Evolutionary conservation across 2,888 invertebrate species (phyloP), one percentile per base, ranked within the genome.

Genomic region (Heptascelio sp.): DNA sequence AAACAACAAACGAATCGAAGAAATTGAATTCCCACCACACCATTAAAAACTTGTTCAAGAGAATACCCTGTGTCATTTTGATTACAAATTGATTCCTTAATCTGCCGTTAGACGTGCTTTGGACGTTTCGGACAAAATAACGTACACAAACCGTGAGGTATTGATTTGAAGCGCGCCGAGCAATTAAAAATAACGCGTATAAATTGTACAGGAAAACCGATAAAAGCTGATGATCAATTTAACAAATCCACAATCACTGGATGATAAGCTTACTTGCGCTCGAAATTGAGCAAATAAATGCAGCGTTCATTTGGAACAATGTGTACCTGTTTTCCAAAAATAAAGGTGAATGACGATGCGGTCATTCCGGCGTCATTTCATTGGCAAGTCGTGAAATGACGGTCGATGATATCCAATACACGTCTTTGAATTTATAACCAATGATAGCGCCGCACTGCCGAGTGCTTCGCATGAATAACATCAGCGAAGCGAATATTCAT

Each of bases 401-500:
- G n/a, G n/a, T n/a, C n/a, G n/a, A n/a, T n/a, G n/a, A n/a, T n/a
- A n/a, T n/a, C n/a, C n/a, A n/a, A n/a, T n/a, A n/a, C n/a, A n/a
- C n/a, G n/a, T n/a, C n/a, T n/a, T 76, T 65, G 51, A 68, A 40
- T 51, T 59, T 21, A 60, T 46, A 30, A 49, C 25, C 26, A 34
- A 19, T 59, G 71, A 55, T 40, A 55, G 43, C 40, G 8, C 40
- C 71, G 51, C 34, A 59, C 49, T 23, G 43, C 34, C 15, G 23
- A 34, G 5, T 51, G 53, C 55, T 72, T 60, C n/a, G n/a, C 55
- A 30, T 51, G 62, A 65, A 57, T 70, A 71, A 70, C 49, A 62
- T 80, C 79, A 73, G 59, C 73, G 49, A 59, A 83, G 81, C 83
- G 83, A 72, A 81, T 83, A 83, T 81, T 68, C 79, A 67, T 64